Conservation (phyloP, 92 coral and sea anemone genomes). For the Phenganax subtilis region DNA sequence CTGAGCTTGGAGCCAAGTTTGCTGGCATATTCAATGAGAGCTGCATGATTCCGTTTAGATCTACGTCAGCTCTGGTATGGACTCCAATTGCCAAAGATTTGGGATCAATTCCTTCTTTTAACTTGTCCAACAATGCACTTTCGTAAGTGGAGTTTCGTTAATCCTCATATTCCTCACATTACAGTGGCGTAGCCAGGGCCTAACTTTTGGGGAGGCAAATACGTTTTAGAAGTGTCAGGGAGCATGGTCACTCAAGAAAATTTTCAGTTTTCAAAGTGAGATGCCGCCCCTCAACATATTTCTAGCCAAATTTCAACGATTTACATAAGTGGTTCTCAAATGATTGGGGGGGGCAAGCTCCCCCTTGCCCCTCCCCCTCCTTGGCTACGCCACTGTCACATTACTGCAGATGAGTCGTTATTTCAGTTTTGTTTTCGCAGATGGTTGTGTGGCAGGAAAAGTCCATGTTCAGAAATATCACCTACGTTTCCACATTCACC, state of each 20-base stretch:
- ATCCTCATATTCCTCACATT: neutral
- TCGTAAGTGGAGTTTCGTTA: slow-evolving; percentile 48
- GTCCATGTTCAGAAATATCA: slow-evolving; percentile 81
- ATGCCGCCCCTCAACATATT: no score
- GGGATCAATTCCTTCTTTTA: slow-evolving; percentile 75
- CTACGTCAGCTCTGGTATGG: slow-evolving; percentile 81
- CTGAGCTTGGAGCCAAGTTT: no score
- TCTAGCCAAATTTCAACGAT: no score
- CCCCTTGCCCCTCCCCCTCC: no score
- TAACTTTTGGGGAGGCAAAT: neutral
- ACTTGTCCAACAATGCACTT: slow-evolving; percentile 65
- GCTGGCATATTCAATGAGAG: neutral
- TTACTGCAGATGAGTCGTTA: no score
- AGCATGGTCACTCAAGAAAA: no score
- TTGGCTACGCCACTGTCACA: no score
- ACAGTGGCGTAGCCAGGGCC: neutral
- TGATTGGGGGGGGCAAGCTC: no score
- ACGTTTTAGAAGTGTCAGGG: no score
- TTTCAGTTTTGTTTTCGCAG: slow-evolving; percentile 35
- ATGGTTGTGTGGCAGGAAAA: slow-evolving; percentile 91
- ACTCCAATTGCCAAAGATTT: slow-evolving; percentile 70
- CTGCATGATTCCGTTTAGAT: slow-evolving; percentile 42
- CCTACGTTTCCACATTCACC: slow-evolving; percentile 83
- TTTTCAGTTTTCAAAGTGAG: no score
- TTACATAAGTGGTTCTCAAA: no score